Evolutionary conservation across 1,140 invertebrate genomes (phyloP).

Genomic region (Formica exsecta): DNA sequence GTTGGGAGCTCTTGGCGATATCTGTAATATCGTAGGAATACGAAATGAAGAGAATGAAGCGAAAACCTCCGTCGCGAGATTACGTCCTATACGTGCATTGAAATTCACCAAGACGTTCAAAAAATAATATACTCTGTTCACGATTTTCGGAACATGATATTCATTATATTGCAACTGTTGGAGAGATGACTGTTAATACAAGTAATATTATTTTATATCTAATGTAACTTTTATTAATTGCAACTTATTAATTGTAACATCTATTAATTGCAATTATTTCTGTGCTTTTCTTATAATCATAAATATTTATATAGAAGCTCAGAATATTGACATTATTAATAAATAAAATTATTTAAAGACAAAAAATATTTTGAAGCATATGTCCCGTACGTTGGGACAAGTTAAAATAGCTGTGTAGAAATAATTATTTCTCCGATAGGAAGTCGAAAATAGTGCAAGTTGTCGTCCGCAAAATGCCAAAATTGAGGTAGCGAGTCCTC

Average conservation of each 20-base stretch:
- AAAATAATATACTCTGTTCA: background rate
- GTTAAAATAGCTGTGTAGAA: background rate
- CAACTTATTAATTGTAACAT: no score
- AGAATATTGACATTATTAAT: conserved; percentile 1
- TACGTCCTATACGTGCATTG: background rate
- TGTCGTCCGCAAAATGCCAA: conserved; percentile 53
- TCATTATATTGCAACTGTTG: background rate
- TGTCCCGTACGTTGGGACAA: background rate
- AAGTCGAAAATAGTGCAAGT: conserved; percentile 57
- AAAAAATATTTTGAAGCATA: conserved; percentile 6
- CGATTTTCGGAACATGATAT: background rate
- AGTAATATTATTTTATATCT: background rate
- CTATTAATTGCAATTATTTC: background rate
- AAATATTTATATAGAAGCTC: conserved; percentile 22
- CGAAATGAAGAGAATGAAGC: conserved; percentile 29
- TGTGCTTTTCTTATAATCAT: no score
- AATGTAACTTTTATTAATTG: background rate
- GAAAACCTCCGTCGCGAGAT: background rate
- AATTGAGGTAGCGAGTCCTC: conserved; percentile 42
- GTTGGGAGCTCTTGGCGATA: conserved; percentile 69
- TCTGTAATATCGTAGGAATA: conserved; percentile 57
- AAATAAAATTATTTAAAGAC: background rate
- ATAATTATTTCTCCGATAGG: conserved; percentile 33
- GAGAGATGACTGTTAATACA: background rate
- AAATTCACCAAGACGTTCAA: background rate